phyloP scores from a whole-genome alignment of 2,797 vertebrate genomes.

The Phalloptychus januarius region DNA sequence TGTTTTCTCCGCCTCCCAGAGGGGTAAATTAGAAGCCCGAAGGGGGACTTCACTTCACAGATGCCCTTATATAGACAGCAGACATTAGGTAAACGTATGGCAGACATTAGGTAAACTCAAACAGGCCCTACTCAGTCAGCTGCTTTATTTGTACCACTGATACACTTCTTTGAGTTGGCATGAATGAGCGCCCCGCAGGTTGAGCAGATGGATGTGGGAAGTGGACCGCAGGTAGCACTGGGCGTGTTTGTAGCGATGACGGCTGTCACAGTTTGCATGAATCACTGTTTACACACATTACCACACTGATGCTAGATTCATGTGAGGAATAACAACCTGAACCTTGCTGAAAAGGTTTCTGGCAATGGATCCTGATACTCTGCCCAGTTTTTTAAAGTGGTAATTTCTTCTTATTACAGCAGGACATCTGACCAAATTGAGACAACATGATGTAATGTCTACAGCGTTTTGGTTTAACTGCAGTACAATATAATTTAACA shows the following conservation, averaged over 20 bases:
- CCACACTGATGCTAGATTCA: constrained; percentile 29
- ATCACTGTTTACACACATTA: constrained; percentile 56
- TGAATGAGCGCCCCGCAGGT: constrained; percentile 30
- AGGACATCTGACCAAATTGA: constrained; percentile 41
- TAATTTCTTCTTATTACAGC: constrained; percentile 35
- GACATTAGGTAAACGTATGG: constrained; percentile 83
- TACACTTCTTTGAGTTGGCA: constrained; percentile 72
- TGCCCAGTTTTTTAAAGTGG: constrained; percentile 28
- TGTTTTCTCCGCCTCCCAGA: constrained; percentile 26
- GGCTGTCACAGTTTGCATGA: constrained; percentile 36
- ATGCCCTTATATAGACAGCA: constrained; percentile 83
- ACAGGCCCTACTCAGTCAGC: constrained; percentile 71
- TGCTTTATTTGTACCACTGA: constrained; percentile 74
- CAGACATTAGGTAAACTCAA: constrained; percentile 84
- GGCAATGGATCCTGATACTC: constrained; percentile 28
- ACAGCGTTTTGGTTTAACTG: constrained; percentile 43
- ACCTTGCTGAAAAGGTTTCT: constrained; percentile 37
- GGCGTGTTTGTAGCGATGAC: constrained; percentile 17
- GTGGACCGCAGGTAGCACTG: constrained; percentile 50
- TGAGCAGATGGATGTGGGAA: constrained; percentile 51
- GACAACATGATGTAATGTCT: constrained; percentile 67
- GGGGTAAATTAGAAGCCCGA: constrained; percentile 54
- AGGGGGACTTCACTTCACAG: constrained; percentile 46
- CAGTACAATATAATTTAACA: constrained; percentile 44
- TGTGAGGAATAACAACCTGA: constrained; percentile 45